Base-by-base conservation (phyloP, 1,140 invertebrate genomes). In the Pseudomyrmex dendroicus region DNA sequence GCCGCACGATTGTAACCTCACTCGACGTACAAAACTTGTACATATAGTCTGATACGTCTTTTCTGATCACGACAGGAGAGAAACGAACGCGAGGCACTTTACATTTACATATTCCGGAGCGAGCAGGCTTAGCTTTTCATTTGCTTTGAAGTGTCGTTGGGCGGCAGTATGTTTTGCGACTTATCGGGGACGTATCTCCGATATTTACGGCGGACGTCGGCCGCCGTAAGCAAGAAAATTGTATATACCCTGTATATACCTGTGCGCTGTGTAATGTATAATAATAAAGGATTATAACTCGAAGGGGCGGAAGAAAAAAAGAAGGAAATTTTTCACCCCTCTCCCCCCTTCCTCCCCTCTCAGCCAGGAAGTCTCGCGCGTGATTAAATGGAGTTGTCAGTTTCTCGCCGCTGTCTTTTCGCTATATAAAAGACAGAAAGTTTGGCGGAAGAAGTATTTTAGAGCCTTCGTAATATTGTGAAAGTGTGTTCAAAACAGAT, bases 161-260 rank as follows among this genome's bases (percentile, higher is more conserved):
- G 17, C 76, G 64, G 76, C 64, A 78, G 64, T 78, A 78, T 78
- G 64, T 78, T 78, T 78, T 59, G 44, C 76, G 64, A 59, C 64
- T 78, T 78, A 78, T 78, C 76, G 54, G 56, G 76, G 76, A 78
- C 76, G 70, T 59, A 78, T 78, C 76, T 78, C 76, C 76, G 64
- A 78, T 78, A 78, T 78, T 78, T 78, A 78, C 76, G 76, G 76
- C 44, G 76, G 44, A 25, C 66, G 64, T 70, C 48, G 64, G 64
- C 76, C 74, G 76, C 35, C 35, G 35, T 35, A 35, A 57, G 64
- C 20, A 48, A 76, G 66, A 59, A 54, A 82, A 56, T 73, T 82
- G 70, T 82, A 82, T 35, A 82, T 82, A 82, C 57, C 25, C 59
- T 82, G 78, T 82, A 82, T 63, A 82, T 82, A 82, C 59, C 57